These are phyloP conservation scores for Leucoma salicis DNA, from an alignment of 2,888 invertebrate species.

Conservation along the genomic window DNA sequence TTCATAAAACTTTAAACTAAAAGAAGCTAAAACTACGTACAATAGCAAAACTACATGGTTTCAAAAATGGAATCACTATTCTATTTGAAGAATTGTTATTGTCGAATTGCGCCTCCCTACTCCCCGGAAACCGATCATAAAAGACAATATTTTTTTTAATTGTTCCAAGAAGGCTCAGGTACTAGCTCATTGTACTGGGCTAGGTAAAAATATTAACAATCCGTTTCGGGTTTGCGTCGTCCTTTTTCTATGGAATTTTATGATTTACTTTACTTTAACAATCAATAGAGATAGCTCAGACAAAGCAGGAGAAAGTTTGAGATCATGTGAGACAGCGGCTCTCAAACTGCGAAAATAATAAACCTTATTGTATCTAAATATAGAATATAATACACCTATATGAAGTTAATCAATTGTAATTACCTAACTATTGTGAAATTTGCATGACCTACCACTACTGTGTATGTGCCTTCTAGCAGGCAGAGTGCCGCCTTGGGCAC, in stretches of 20 bases:
- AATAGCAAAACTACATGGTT: slow-evolving; percentile 5
- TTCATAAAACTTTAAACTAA: too few species aligned
- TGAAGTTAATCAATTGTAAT: too few species aligned
- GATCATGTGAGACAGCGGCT: background rate
- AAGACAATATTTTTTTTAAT: slow-evolving; percentile 10
- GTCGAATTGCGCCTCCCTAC: slow-evolving; percentile 19
- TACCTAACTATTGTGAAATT: too few species aligned
- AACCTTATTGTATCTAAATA: too few species aligned
- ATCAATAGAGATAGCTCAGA: slow-evolving; percentile 20
- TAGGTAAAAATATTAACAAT: slow-evolving; percentile 30
- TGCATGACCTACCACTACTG: too few species aligned
- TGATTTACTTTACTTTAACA: slow-evolving; percentile 31
- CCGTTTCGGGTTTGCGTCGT: slow-evolving; percentile 14
- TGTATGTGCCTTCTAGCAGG: too few species aligned
- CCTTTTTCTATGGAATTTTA: slow-evolving; percentile 28
- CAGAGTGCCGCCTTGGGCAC: too few species aligned
- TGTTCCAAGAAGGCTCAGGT: slow-evolving; percentile 26
- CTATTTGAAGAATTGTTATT: slow-evolving; percentile 19
- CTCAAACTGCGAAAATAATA: slow-evolving; percentile 2
- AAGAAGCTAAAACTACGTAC: too few species aligned
- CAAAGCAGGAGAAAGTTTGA: slow-evolving; percentile 29
- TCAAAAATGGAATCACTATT: slow-evolving; percentile 19
- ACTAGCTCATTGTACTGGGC: slow-evolving; percentile 27
- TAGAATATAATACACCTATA: too few species aligned
- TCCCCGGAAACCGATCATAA: slow-evolving; percentile 33